Conservation (phyloP, 2,113 vertebrate genomes). For the Cynoglossus semilaevis region DNA sequence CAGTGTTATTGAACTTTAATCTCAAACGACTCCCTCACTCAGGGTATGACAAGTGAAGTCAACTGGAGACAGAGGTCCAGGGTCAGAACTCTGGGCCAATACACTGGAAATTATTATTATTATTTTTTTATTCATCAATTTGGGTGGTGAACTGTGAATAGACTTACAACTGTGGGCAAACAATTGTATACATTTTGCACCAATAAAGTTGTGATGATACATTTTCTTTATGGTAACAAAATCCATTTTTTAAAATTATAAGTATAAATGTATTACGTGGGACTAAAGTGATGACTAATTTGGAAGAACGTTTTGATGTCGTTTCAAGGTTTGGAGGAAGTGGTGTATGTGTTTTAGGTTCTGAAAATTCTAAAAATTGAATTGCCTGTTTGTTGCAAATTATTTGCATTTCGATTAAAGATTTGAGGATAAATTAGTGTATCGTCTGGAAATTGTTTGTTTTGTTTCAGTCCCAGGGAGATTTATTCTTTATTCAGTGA, state of each 20-base stretch:
- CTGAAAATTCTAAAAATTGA: no score
- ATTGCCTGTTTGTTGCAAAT: no score
- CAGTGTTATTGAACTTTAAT: conserved; percentile 62
- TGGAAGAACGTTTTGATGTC: conserved; percentile 10
- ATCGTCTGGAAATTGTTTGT: no score
- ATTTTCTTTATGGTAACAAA: conserved; percentile 1
- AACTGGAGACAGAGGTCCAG: conserved; percentile 7
- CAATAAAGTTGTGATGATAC: conserved; percentile 3
- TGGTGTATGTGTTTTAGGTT: no score
- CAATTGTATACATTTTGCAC: no score
- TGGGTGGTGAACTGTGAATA: neutral
- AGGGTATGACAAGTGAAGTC: conserved; percentile 39
- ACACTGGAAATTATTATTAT: conserved; percentile 28
- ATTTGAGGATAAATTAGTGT: no score
- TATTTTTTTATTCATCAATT: no score
- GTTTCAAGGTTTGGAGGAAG: neutral
- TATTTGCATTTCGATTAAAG: no score
- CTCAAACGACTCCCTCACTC: conserved; percentile 42
- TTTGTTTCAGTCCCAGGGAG: no score
- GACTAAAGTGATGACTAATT: conserved; percentile 24
- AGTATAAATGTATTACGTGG: conserved; percentile 6
- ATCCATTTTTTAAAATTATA: conserved; percentile 26
- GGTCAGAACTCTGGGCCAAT: conserved; percentile 29
- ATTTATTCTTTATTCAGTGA: no score
- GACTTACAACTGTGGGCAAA: conserved; percentile 15